These are phyloP conservation scores for Mesorhabditis spiculigera DNA, from an alignment of 2,888 invertebrate genomes.

Conservation along the genomic window DNA sequence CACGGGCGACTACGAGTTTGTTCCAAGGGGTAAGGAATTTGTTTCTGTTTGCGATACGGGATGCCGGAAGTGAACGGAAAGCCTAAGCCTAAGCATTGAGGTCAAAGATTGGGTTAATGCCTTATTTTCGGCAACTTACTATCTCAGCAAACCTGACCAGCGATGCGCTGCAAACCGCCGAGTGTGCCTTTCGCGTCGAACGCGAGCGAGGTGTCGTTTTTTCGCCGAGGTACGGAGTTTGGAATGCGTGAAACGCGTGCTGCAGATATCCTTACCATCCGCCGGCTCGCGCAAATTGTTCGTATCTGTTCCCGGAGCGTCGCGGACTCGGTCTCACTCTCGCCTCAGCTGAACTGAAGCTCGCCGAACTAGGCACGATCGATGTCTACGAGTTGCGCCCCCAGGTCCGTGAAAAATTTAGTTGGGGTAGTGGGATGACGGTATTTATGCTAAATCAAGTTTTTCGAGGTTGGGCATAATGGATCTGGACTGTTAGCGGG, in stretches of 20 bases:
- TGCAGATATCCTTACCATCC: constrained; percentile 29
- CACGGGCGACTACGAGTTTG: constrained; percentile 25
- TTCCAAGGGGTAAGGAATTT: constrained; percentile 21
- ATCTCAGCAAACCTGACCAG: constrained; percentile 21
- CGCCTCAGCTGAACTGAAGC: too few species aligned
- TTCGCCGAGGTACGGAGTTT: not conserved
- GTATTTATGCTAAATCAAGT: too few species aligned
- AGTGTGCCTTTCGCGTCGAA: constrained; percentile 33
- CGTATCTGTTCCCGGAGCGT: constrained; percentile 30
- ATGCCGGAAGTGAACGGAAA: too few species aligned
- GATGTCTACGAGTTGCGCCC: too few species aligned
- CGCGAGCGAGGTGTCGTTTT: too few species aligned
- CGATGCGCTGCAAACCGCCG: constrained; percentile 30
- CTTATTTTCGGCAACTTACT: not conserved
- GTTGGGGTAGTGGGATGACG: too few species aligned
- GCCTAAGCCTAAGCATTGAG: too few species aligned
- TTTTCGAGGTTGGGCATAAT: constrained; percentile 13
- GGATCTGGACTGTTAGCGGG: constrained; percentile 11
- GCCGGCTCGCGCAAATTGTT: constrained; percentile 30
- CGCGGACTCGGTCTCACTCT: constrained; percentile 16
- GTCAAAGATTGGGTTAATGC: too few species aligned
- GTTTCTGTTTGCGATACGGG: not conserved
- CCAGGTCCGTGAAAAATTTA: too few species aligned
- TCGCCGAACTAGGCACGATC: too few species aligned
- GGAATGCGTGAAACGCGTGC: not conserved